Conservation (phyloP, 2,113 vertebrate species). For the Chamaetylas fuelleborni region DNA sequence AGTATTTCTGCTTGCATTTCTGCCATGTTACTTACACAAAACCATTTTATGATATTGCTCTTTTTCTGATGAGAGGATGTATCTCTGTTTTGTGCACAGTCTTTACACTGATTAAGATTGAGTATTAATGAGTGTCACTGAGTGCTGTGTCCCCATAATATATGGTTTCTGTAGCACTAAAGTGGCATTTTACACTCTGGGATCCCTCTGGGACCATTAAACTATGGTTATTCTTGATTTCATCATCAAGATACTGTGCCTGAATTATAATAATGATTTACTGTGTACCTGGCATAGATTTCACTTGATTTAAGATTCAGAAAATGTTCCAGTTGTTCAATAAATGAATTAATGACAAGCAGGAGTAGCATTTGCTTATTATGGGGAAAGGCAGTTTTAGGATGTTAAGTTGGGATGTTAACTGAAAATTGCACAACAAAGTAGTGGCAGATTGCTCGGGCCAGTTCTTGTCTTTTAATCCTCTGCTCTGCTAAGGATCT, state of each 20-base stretch:
- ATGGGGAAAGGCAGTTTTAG: background rate
- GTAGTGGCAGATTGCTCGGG: background rate
- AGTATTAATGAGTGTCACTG: slow-evolving; percentile 8
- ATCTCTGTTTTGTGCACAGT: background rate
- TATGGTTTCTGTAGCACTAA: background rate
- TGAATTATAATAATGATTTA: background rate
- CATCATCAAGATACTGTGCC: background rate
- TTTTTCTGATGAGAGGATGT: background rate
- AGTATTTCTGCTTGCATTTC: background rate
- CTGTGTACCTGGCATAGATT: background rate
- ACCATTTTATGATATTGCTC: background rate
- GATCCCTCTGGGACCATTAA: background rate
- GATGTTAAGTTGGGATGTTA: background rate
- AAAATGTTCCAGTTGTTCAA: background rate
- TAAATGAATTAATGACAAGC: background rate
- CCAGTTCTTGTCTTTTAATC: background rate
- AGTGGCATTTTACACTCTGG: background rate
- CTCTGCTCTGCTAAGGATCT: background rate
- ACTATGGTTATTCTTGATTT: background rate
- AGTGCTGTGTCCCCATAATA: background rate
- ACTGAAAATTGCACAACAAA: background rate
- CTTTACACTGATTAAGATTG: slow-evolving; percentile 3
- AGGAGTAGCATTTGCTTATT: background rate
- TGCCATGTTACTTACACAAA: background rate
- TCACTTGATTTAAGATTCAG: background rate